These are phyloP conservation scores for Eupelmus urozonus DNA, from an alignment of 2,888 invertebrate genomes.

Conservation along the genomic window DNA sequence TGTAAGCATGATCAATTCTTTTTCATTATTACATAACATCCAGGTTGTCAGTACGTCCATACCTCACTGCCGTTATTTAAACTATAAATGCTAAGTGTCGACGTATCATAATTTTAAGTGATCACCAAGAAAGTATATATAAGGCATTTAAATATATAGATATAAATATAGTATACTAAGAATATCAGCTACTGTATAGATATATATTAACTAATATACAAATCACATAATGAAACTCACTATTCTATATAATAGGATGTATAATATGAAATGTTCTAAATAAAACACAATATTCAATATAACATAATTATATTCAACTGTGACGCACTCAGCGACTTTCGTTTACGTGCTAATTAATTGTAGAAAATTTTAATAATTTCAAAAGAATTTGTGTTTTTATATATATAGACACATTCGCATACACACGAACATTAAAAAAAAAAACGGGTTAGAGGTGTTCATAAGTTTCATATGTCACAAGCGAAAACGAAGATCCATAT, in stretches of 20 bases:
- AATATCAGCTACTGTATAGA: conserved; percentile 38
- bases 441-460: background rate
- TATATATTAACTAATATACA: conserved; percentile 41
- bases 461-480: background rate
- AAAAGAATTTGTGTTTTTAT: background rate
- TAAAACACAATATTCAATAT: conserved; percentile 46
- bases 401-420: conserved; percentile 11
- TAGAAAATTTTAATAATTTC: background rate
- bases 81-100: conserved; percentile 38
- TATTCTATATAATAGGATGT: conserved; percentile 42
- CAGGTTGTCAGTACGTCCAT: conserved; percentile 45
- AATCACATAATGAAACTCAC: conserved; percentile 26
- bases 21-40: no score
- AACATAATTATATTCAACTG: conserved; percentile 36
- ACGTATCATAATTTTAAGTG: conserved; percentile 17
- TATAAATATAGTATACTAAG: conserved; percentile 44
- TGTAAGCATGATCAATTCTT: background rate
- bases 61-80: conserved; percentile 42
- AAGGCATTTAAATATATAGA: conserved; percentile 35
- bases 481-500: background rate
- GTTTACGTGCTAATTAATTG: no score
- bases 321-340: conserved; percentile 29
- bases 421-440: background rate
- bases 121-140: conserved; percentile 30
- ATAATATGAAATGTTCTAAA: conserved; percentile 33